Evolutionary conservation across 2,113 vertebrate species (phyloP), one percentile per base, ranked within the genome.

Genomic region (Pongo abelii): DNA sequence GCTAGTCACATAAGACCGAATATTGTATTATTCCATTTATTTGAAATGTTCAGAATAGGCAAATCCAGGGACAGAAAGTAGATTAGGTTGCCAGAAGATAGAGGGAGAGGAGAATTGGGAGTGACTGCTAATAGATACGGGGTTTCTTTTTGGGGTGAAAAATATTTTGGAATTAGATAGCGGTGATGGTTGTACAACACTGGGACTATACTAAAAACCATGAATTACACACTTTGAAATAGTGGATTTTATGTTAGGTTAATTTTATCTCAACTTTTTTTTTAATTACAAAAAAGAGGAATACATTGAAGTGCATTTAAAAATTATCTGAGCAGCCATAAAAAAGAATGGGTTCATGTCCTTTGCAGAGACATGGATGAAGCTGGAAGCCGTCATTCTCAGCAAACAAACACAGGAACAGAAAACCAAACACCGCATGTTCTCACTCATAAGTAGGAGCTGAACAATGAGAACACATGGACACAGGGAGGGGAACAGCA

Each of bases 251-350:
- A 83, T 40, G 40, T 84, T 90, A 90, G 40, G 17, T 88, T 6
- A 91, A 95, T 75, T 88, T 95, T 78, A 94, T 48, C 43, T 96
- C n/a, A 57, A 55, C 22, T 77, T 46, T 30, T 46, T 30, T 16
- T 30, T 64, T 64, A 83, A 61, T 61, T 27, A 81, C 18, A 27
- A 7, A 80, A 43, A 3, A 30, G 27, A 89, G 86, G 48, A 52
- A 20, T 35, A 92, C 22, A 77, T 8, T 70, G 46, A 85, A 94
- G 22, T 61, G 14, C 89, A 70, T 77, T 93, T 86, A 6, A 64
- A 64, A 64, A 64, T 30, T 12, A 64, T 32, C 61, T 14, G 61
- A 64, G 61, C 27, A 64, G 61, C 61, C 61, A 64, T 32, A 32
- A 64, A 32, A 32, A 64, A 64, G 27, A 32, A 13, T 32, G 61